Evolutionary conservation across 2,797 vertebrate genomes (phyloP).

Genomic region (Lophura swinhoii): DNA sequence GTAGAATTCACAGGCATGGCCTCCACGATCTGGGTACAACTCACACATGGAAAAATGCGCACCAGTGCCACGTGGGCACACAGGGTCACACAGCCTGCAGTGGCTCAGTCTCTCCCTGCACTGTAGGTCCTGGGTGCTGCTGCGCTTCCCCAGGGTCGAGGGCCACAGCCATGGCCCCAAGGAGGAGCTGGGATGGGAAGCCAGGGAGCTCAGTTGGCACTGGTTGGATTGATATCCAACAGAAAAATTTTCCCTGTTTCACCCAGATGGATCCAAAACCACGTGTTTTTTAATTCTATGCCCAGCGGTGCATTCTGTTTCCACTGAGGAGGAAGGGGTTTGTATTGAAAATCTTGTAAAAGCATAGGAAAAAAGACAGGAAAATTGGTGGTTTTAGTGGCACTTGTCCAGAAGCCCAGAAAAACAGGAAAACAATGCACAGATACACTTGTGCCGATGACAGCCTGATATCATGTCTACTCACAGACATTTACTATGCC

Average conservation of each 20-base stretch:
- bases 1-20: no score
- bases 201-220: background rate
- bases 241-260: background rate
- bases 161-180: fast-evolving
- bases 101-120: background rate
- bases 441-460: background rate
- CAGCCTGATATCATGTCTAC: background rate
- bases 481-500: background rate
- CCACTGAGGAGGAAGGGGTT: background rate
- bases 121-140: background rate
- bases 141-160: background rate
- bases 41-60: background rate
- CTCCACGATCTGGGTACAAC: background rate
- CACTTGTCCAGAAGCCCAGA: background rate
- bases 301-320: background rate
- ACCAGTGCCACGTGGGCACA: background rate
- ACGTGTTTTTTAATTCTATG: background rate
- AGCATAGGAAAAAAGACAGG: background rate
- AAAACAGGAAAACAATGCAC: slow-evolving; percentile 1
- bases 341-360: background rate
- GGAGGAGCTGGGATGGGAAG: fast-evolving
- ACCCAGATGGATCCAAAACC: background rate
- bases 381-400: background rate
- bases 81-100: background rate
- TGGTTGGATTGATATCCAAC: background rate